Evolutionary conservation across 2,113 vertebrate genomes (phyloP).

Genomic region (Nyctereutes procyonoides): DNA sequence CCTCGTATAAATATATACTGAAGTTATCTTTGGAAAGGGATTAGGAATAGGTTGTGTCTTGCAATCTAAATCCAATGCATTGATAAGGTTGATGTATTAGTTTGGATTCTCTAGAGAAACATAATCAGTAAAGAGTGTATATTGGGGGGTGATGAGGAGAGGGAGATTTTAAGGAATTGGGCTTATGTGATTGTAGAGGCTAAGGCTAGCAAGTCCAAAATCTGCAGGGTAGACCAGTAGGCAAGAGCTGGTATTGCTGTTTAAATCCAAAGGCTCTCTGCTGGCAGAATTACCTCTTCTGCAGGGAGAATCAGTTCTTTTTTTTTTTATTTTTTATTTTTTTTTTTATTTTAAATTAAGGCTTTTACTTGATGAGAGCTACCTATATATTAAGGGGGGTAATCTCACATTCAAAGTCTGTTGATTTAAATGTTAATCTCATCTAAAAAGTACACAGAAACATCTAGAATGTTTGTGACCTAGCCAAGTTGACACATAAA

Average conservation of each 20-base stretch:
- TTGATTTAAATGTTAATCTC: neutral
- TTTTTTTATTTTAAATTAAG: neutral
- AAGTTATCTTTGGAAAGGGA: neutral
- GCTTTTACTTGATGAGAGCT: neutral
- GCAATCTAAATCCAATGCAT: neutral
- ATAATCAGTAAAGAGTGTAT: neutral
- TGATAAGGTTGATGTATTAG: neutral
- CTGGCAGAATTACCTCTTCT: neutral
- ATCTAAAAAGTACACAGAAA: neutral
- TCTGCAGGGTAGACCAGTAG: neutral
- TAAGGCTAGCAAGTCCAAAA: neutral
- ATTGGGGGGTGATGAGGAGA: neutral
- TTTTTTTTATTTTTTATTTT: neutral
- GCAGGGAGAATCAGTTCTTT: neutral
- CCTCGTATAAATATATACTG: neutral
- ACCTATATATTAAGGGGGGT: neutral
- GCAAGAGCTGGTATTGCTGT: neutral
- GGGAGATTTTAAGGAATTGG: neutral
- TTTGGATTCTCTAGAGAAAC: neutral
- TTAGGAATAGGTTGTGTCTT: neutral
- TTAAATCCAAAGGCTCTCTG: neutral
- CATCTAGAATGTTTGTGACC: neutral
- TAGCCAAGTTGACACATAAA: neutral
- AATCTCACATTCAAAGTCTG: neutral
- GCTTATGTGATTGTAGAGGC: neutral